Evolutionary conservation across 1,140 invertebrate genomes (phyloP).

Genomic region (Archegozetes longisetosus): DNA sequence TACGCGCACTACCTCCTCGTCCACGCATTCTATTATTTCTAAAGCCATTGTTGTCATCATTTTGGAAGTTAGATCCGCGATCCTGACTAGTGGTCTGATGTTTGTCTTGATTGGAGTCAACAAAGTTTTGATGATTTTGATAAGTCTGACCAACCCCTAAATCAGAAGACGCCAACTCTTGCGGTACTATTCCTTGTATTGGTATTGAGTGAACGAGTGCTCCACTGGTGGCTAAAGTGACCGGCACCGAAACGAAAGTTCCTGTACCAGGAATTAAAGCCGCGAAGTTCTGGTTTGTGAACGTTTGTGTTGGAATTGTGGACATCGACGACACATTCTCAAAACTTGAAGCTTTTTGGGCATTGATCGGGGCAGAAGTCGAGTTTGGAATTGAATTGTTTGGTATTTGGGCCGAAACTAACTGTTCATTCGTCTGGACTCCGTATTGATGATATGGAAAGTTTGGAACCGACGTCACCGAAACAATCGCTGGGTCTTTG

Average conservation of each 20-base stretch:
- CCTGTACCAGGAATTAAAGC: not conserved
- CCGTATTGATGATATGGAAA: slow-evolving; percentile 16
- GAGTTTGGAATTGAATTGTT: slow-evolving; percentile 6
- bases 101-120: not conserved
- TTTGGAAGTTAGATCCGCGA: not conserved
- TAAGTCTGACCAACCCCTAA: not conserved
- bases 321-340: not conserved
- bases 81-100: not conserved
- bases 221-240: not conserved
- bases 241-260: not conserved
- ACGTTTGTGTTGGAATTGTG: slow-evolving; percentile 23
- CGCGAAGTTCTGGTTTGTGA: slow-evolving; percentile 21
- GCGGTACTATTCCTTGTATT: not conserved
- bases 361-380: not conserved
- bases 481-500: slow-evolving; percentile 33
- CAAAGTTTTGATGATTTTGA: not conserved
- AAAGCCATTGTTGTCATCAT: not conserved
- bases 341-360: not conserved
- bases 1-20: not conserved
- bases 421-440: not conserved
- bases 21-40: not conserved
- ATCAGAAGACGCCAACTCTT: too few species aligned
- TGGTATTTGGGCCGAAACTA: slow-evolving; percentile 5
- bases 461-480: slow-evolving; percentile 25
- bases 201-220: not conserved